Percentiles rank a stretch among this genome's conserved stretches.
Evolutionary conservation across 2,113 vertebrate species (phyloP).

Genomic region (Phalacrocorax aristotelis): DNA sequence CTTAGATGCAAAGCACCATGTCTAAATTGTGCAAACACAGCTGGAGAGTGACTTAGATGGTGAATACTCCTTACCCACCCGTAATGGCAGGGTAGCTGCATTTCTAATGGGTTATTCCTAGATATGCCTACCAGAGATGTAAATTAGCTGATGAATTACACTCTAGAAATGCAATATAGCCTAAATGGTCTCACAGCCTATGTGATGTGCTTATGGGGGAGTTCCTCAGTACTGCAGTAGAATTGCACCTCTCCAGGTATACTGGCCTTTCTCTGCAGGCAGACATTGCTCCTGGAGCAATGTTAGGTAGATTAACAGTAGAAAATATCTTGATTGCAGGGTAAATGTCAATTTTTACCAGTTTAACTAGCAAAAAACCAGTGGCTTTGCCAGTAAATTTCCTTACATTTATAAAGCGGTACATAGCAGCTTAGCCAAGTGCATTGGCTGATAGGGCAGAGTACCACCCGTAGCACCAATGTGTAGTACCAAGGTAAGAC

Average conservation of each 20-base stretch:
- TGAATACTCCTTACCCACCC: background rate
- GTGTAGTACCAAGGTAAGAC: background rate
- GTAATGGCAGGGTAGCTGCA: background rate
- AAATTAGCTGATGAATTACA: background rate
- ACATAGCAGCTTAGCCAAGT: background rate
- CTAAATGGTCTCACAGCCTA: background rate
- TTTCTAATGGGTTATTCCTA: background rate
- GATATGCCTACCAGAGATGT: background rate
- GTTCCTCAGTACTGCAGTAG: background rate
- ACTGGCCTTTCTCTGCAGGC: background rate
- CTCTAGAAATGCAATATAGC: background rate
- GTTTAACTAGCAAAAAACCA: background rate
- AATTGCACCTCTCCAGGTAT: background rate
- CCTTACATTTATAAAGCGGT: background rate
- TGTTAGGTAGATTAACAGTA: background rate
- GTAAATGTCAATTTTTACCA: background rate
- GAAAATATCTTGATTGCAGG: background rate
- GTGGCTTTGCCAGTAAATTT: background rate
- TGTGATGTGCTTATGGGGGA: background rate
- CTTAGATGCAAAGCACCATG: background rate
- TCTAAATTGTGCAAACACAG: background rate
- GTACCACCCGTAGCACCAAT: background rate
- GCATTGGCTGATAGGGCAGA: background rate
- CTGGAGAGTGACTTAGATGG: background rate
- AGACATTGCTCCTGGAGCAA: background rate